Evolutionary conservation across 1,140 invertebrate species (phyloP).

Genomic region (Holotrichia oblita): DNA sequence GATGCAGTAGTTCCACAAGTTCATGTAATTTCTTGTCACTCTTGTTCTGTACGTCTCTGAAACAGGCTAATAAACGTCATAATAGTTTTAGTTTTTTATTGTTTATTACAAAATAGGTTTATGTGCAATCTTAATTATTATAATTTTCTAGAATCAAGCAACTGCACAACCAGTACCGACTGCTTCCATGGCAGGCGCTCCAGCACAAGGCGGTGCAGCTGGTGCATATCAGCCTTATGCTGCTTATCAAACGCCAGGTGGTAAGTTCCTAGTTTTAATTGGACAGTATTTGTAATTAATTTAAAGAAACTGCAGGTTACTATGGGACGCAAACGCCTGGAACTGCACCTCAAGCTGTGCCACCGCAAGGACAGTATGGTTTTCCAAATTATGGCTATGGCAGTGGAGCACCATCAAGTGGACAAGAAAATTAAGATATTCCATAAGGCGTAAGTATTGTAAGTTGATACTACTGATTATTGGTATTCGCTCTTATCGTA

Average conservation of each 20-base stretch:
- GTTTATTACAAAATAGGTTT: constrained; percentile 36
- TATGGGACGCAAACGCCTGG: constrained; percentile 56
- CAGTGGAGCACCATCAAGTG: constrained; percentile 44
- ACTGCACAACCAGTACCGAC: constrained; percentile 36
- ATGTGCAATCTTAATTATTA: not conserved
- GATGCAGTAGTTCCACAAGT: too few species aligned
- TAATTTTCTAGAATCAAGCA: constrained; percentile 29
- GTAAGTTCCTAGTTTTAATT: constrained; percentile 33
- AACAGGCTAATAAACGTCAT: too few species aligned
- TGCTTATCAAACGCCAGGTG: constrained; percentile 54
- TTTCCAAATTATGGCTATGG: constrained; percentile 57
- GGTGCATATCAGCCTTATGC: constrained; percentile 55
- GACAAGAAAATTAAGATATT: constrained; percentile 48
- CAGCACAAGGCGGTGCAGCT: constrained; percentile 47
- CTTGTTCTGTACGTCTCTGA: too few species aligned
- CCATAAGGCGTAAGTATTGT: constrained; percentile 43
- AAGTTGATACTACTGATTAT: constrained; percentile 19
- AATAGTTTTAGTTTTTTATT: constrained; percentile 6
- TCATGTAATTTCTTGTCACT: too few species aligned
- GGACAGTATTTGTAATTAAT: constrained; percentile 30
- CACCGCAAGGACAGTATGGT: constrained; percentile 55
- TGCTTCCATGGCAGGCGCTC: constrained; percentile 46
- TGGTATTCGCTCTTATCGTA: constrained; percentile 24
- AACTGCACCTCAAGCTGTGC: constrained; percentile 50
- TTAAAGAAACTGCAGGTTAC: constrained; percentile 50